A percentile compares a stretch with the other conserved stretches of the same genome.
phyloP scores from a whole-genome alignment of 2,797 vertebrate genomes.

The Selene dorsalis region DNA sequence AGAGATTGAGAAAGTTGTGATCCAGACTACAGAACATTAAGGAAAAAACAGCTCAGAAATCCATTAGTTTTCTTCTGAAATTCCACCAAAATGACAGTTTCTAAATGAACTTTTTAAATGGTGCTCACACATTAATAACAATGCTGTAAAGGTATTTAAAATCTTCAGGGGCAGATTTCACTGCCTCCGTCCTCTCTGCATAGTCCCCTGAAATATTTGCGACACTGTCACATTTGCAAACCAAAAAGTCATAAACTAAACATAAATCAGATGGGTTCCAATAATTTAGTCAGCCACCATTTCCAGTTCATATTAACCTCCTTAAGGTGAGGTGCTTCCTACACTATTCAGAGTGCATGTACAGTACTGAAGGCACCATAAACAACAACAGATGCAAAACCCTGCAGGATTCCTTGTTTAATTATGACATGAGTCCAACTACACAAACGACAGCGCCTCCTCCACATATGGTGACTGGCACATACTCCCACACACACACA shows the following conservation, averaged over 20 bases:
- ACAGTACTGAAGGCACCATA: constrained; percentile 28
- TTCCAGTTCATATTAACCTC: constrained; percentile 24
- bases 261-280: constrained; percentile 26
- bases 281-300: constrained; percentile 28
- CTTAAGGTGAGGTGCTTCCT: background rate
- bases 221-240: constrained; percentile 39
- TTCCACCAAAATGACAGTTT: background rate
- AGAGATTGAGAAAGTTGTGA: background rate
- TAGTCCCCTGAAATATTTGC: constrained; percentile 43
- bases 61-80: background rate
- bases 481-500: constrained; percentile 26
- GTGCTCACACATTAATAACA: background rate
- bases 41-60: background rate
- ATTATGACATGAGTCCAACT: constrained; percentile 38
- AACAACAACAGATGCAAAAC: constrained; percentile 63
- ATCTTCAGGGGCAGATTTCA: constrained; percentile 18
- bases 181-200: constrained; percentile 3
- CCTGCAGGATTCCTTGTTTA: constrained; percentile 53
- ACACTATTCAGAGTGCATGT: constrained; percentile 7
- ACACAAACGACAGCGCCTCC: constrained; percentile 26
- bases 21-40: background rate
- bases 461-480: constrained; percentile 48
- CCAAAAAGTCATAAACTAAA: constrained; percentile 35
- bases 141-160: background rate
- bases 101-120: background rate